Evolutionary conservation across 2,113 vertebrate species (phyloP), one percentile per base, ranked within the genome.

Genomic region (Phaethon lepturus): DNA sequence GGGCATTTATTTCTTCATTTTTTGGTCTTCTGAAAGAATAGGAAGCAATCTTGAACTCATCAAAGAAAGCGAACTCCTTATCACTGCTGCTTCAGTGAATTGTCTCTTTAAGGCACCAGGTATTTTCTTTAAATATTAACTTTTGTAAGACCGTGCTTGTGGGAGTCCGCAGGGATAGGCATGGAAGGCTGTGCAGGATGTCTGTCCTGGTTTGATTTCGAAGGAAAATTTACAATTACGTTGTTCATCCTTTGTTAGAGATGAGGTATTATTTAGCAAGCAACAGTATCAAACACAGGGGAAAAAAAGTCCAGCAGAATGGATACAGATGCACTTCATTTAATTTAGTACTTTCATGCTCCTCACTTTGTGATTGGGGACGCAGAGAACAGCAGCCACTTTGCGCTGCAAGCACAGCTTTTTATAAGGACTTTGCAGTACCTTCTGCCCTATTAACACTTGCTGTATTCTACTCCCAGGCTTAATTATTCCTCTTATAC

Each of bases 401-500:
- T 72, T 0, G 69, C 76, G 91, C 77, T 93, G 91, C 95, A 95
- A 95, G 95, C 73, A 69, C 89, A 93, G 95, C 86, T 94, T 90
- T 96, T 96, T 53, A 66, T 76, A 95, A 97, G 95, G 94, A 91
- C 91, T 95, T 85, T 82, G 86, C 88, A 82, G 89, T 82, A 91
- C 84, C 94, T 97, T 93, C 93, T 95, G 94, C 96, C 94, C 95
- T 95, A 89, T 95, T 96, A 96, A 89, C 93, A 93, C 95, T 96
- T 88, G 66, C 91, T 69, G 84, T 79, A 95, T 93, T 96, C 94
- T 95, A 94, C 91, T 97, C 95, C 89, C 96, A 95, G 87, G 94
- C 80, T 97, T 97, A 96, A 97, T 97, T 94, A 97, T 97, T 96
- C 87, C 87, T 95, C 89, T 95, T 96, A 97, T 95, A 96, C 95